Evolutionary conservation across 2,888 invertebrate genomes (phyloP), one percentile per base, ranked within the genome.

Genomic region (Drosophila sordidula): DNA sequence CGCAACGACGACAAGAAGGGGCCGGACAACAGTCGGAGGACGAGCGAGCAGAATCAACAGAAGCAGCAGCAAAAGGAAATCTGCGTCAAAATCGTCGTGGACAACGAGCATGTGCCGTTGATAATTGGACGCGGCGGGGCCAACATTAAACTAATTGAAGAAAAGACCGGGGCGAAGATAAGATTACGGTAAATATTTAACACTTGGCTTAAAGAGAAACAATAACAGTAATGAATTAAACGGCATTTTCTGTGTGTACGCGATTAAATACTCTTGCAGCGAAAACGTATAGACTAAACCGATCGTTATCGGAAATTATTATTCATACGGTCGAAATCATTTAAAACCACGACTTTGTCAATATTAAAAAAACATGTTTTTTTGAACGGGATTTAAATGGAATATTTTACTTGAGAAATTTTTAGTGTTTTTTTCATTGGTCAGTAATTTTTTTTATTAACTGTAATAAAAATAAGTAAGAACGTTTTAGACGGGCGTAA

Each of bases 61-160:
- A 51, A 67, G 22, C 70, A 44, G 36, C 69, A 78, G 26, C 70
- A 72, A 32, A 90, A 93, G 76, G 92, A 92, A 50, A 93, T 94
- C 80, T 91, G 93, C 14, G 91, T 94, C 50, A 94, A 95, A 91
- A 90, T 95, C 3, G 91, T 92, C 71, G 93, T 96, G 22, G 93
- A 95, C 0, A 95, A 94, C 81, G 94, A 94, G 58, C 93, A 94
- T 83, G 94, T 95, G 16, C 94, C 95, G 6, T 93, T 94, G 56
- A 92, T 96, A 59, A 95, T 96, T 82, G 96, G 98, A 38, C 94
- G 96, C 77, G 94, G 94, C 80, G 97, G 98, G 6, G 92, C 93
- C n/a, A 95, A 95, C 84, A 94, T 98, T 50, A 96, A 95, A 91
- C 93, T 94, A 62, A 94, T 98, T 69, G 95, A 97, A 91, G 94